Conservation (phyloP, 2,113 vertebrate genomes). For the Girardinichthys multiradiatus region DNA sequence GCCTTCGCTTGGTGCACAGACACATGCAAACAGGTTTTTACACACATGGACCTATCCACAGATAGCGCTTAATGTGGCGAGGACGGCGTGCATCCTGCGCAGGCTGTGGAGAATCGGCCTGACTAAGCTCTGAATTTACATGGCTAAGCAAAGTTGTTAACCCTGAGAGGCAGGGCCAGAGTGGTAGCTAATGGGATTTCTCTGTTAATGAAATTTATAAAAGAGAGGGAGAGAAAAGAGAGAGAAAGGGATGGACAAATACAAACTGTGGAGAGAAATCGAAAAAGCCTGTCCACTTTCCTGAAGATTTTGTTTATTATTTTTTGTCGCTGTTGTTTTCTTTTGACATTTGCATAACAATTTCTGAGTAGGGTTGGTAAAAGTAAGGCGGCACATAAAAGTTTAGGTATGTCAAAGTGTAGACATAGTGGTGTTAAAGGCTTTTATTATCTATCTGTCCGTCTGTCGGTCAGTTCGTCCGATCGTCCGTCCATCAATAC, state of each 20-base stretch:
- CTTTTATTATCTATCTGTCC: too few relatives aligned
- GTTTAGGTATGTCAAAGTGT: too few relatives aligned
- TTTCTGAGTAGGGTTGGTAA: too few relatives aligned
- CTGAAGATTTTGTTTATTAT: slow-evolving; percentile 13
- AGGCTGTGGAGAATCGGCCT: slow-evolving; percentile 77
- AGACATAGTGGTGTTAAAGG: too few relatives aligned
- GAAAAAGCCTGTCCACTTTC: neutral
- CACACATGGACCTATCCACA: slow-evolving; percentile 67
- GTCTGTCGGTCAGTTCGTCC: too few relatives aligned
- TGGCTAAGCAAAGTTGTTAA: slow-evolving; percentile 84
- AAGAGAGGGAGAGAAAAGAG: slow-evolving; percentile 56
- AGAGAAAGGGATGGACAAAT: slow-evolving; percentile 18
- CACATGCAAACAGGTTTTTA: slow-evolving; percentile 47
- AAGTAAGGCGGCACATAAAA: too few relatives aligned
- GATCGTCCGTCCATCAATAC: too few relatives aligned
- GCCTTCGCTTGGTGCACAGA: slow-evolving; percentile 34
- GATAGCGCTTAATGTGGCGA: slow-evolving; percentile 71
- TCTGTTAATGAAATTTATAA: slow-evolving; percentile 82
- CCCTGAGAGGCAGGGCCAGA: slow-evolving; percentile 76
- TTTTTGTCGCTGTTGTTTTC: neutral
- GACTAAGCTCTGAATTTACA: slow-evolving; percentile 86
- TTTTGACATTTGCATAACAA: too few relatives aligned
- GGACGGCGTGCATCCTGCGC: slow-evolving; percentile 35
- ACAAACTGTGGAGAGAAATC: slow-evolving; percentile 3
- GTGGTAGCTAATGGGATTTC: slow-evolving; percentile 81